Evolutionary conservation across 2,888 invertebrate genomes (phyloP), one percentile per base, ranked within the genome.

Genomic region (Lagria hirta): DNA sequence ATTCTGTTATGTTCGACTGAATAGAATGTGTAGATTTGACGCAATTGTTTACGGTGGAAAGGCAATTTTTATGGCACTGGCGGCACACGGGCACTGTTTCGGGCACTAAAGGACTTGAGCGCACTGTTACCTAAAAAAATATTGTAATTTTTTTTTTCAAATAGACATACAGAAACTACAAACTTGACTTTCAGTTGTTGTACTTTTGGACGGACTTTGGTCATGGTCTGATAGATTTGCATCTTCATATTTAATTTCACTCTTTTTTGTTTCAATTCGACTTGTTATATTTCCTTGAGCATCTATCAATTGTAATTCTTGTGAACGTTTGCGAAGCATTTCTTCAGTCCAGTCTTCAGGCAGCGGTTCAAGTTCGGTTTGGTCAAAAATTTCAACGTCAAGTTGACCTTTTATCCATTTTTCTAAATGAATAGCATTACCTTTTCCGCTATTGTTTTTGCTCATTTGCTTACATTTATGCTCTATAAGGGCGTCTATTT

Each of bases 351-450:
- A 87, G 67, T 73, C 77, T 72, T 82, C 82, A 63, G 78, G 75
- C 28, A 79, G 75, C 2, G 76, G 72, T 63, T 81, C 80, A 7
- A 70, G 65, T 20, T 70, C 72, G 0, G 73, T 64, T 10, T 68
- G 68, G 55, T 33, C 53, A 6, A 43, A 40, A 11, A 33, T 46
- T 28, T 33, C 55, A 21, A 78, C 74, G 51, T 84, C 84, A 32
- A 86, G 76, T 47, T 86, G 79, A 3, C 85, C 83, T 43, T 84
- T 85, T 84, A 88, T 87, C 88, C 88, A 88, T 60, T 85, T 81
- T 51, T 86, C 86, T 52, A 88, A 72, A 58, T 87, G 87, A 30
- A 86, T 68, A 1, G 86, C 85, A 40, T 84, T 85, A 8, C 84
- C 84, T 65, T 81, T 82, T 58, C 82, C 81, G 21, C 78, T 75